Conservation (phyloP, 2,888 invertebrate genomes). For the Ernsta delagoae region DNA sequence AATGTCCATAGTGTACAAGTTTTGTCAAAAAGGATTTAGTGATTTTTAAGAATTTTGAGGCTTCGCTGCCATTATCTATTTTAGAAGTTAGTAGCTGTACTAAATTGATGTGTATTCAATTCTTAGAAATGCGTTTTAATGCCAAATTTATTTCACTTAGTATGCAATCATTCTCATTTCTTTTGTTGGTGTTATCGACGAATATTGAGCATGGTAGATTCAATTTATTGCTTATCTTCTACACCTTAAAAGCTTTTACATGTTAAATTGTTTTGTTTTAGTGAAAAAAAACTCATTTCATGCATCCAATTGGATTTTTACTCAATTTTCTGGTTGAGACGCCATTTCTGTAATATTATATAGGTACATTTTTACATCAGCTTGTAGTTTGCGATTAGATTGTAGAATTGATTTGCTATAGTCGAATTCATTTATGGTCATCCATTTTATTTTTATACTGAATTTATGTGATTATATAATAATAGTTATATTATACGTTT, state of each 20-base stretch:
- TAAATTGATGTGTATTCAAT: background rate
- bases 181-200: background rate
- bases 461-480: too few species aligned
- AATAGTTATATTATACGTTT: too few species aligned
- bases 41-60: too few species aligned
- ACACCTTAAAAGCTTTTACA: background rate
- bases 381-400: background rate
- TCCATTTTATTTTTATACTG: background rate
- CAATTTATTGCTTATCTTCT: background rate
- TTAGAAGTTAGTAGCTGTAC: too few species aligned
- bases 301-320: background rate
- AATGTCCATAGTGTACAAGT: too few species aligned
- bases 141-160: background rate
- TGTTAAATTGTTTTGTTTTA: background rate
- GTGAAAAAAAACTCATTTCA: background rate
- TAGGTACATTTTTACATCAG: background rate
- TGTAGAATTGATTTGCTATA: background rate
- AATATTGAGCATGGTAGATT: background rate
- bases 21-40: too few species aligned
- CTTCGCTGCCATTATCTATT: too few species aligned
- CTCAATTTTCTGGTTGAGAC: background rate
- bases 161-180: background rate
- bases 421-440: background rate
- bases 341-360: background rate
- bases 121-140: background rate